phyloP scores from a whole-genome alignment of 37 sponge, comb jelly and placozoan species.

The Cliona cf. orientalis region DNA sequence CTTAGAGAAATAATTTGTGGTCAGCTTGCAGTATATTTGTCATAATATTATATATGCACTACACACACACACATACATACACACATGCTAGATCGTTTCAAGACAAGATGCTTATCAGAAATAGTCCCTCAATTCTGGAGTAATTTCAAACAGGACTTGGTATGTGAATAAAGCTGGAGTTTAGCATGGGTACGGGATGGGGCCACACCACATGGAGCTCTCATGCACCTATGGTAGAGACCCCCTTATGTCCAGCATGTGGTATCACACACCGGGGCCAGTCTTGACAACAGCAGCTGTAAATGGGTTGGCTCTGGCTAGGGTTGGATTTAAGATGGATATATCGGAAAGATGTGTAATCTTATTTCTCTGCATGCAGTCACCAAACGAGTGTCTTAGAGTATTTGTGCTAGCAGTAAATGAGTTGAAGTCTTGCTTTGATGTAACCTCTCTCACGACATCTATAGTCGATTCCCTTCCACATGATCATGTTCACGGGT shows the following conservation, averaged over 20 bases:
- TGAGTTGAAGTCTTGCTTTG: slow-evolving; percentile 2
- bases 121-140: slow-evolving; percentile 46
- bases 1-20: slow-evolving; percentile 22
- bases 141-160: slow-evolving; percentile 1
- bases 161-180: background rate
- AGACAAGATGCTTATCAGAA: background rate
- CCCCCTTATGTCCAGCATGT: no score
- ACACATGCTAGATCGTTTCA: slow-evolving; percentile 27
- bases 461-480: slow-evolving; percentile 11
- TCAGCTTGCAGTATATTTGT: background rate
- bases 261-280: no score
- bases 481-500: no score
- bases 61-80: background rate
- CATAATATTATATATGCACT: background rate
- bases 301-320: no score
- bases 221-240: background rate
- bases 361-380: background rate
- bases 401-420: background rate
- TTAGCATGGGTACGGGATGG: background rate
- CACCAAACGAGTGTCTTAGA: background rate
- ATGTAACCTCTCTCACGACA: background rate
- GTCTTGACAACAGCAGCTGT: no score
- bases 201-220: background rate
- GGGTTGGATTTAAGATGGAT: no score
- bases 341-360: background rate